Evolutionary conservation across 2,888 invertebrate species (phyloP).

Genomic region (Drosophila diplacantha): DNA sequence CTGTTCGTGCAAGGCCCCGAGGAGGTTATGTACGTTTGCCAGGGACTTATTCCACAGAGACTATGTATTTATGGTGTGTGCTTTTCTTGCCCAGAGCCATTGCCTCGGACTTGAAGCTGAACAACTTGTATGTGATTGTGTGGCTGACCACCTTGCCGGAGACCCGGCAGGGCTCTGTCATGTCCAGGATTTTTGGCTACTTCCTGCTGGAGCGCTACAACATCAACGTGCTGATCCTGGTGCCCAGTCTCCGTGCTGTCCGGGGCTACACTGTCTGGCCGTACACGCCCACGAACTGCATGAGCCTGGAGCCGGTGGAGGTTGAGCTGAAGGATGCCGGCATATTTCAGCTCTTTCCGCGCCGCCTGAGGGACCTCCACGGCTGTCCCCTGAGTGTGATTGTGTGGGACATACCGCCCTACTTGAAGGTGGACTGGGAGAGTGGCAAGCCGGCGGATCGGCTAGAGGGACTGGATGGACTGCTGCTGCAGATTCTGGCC

Average conservation of each 20-base stretch:
- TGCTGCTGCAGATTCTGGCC: constrained; percentile 44
- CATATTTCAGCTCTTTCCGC: constrained; percentile 41
- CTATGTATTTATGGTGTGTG: neutral
- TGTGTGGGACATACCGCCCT: constrained; percentile 56
- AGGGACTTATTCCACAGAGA: neutral
- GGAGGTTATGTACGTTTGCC: constrained; percentile 24
- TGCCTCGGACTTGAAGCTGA: neutral
- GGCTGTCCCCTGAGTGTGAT: constrained; percentile 63
- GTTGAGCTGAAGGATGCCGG: neutral
- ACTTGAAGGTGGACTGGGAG: constrained; percentile 31
- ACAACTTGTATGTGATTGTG: constrained; percentile 38
- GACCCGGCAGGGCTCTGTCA: constrained; percentile 1
- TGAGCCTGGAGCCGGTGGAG: constrained; percentile 26
- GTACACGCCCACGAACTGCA: constrained; percentile 33
- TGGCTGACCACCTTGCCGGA: constrained; percentile 12
- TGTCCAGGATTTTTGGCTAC: constrained; percentile 47
- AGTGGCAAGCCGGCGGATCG: neutral
- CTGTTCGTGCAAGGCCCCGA: constrained; percentile 40
- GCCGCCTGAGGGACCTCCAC: constrained; percentile 56
- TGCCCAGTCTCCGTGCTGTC: constrained; percentile 1
- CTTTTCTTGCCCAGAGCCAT: neutral
- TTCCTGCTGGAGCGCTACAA: constrained; percentile 47
- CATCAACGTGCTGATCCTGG: constrained; percentile 44
- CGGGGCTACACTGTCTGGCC: constrained; percentile 42
- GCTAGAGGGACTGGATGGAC: constrained; percentile 49